Evolutionary conservation across 2,888 invertebrate genomes (phyloP).

Genomic region (Xylota sylvarum): DNA sequence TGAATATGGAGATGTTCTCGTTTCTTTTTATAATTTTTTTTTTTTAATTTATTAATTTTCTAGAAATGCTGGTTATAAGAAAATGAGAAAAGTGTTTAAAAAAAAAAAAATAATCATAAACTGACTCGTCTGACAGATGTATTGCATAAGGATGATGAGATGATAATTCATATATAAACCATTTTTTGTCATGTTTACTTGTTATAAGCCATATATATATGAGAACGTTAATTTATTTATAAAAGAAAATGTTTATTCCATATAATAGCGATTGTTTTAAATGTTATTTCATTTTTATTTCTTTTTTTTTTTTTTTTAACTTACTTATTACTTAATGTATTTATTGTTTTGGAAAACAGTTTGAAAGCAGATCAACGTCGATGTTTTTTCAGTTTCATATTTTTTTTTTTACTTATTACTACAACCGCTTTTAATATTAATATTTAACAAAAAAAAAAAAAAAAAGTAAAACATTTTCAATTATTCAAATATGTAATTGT

Average conservation of each 20-base stretch:
- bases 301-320: too few species aligned
- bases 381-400: constrained; percentile 44
- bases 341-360: constrained; percentile 29
- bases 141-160: constrained; percentile 65
- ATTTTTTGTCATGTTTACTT: constrained; percentile 70
- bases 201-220: constrained; percentile 66
- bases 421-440: constrained; percentile 39
- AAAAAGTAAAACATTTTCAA: constrained; percentile 5
- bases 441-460: too few species aligned
- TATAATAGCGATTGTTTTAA: constrained; percentile 54
- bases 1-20: constrained; percentile 64
- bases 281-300: constrained; percentile 41
- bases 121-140: constrained; percentile 50
- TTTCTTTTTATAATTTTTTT: constrained; percentile 28
- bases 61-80: constrained; percentile 61
- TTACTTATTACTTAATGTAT: constrained; percentile 22
- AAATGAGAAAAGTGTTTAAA: constrained; percentile 37
- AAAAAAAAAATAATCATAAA: constrained; percentile 3
- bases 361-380: constrained; percentile 63
- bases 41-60: constrained; percentile 15
- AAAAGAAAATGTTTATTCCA: constrained; percentile 51
- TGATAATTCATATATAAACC: constrained; percentile 54
- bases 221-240: constrained; percentile 70
- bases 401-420: constrained; percentile 49
- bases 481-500: constrained; percentile 46